These are phyloP conservation scores for Somateria mollissima DNA, from an alignment of 2,797 vertebrate genomes.

Conservation along the genomic window DNA sequence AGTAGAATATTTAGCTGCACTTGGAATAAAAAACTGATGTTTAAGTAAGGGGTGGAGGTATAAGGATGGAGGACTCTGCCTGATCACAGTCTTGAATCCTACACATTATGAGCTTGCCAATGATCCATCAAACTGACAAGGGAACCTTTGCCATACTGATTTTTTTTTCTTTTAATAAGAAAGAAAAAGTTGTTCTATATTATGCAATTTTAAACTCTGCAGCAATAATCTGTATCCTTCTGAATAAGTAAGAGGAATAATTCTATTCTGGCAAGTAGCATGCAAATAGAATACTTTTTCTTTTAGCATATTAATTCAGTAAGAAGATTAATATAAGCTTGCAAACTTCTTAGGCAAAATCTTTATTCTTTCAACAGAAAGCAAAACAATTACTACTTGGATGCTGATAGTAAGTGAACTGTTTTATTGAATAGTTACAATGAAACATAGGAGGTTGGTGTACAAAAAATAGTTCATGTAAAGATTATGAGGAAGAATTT, in stretches of 20 bases:
- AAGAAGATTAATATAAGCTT: constrained; percentile 59
- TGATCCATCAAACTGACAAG: neutral
- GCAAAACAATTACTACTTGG: constrained; percentile 10
- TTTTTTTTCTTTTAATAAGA: neutral
- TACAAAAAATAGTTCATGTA: neutral
- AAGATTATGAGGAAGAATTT: neutral
- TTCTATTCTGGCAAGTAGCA: constrained; percentile 21
- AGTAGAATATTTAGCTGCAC: neutral
- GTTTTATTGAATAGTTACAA: constrained; percentile 30
- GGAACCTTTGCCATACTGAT: neutral
- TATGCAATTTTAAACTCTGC: neutral
- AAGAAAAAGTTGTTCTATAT: neutral
- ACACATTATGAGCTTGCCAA: neutral
- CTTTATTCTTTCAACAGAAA: constrained; percentile 40
- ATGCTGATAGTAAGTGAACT: constrained; percentile 25
- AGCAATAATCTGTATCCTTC: neutral
- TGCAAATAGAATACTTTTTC: constrained; percentile 18
- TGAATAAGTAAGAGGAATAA: neutral
- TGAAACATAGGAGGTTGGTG: neutral
- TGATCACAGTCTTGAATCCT: neutral
- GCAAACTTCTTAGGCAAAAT: constrained; percentile 41
- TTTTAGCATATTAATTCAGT: constrained; percentile 47
- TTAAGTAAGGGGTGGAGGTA: neutral
- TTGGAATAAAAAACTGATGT: neutral
- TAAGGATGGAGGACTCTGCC: neutral